Conservation (phyloP, 2,113 vertebrate species). For the Emydura subglobosa region DNA sequence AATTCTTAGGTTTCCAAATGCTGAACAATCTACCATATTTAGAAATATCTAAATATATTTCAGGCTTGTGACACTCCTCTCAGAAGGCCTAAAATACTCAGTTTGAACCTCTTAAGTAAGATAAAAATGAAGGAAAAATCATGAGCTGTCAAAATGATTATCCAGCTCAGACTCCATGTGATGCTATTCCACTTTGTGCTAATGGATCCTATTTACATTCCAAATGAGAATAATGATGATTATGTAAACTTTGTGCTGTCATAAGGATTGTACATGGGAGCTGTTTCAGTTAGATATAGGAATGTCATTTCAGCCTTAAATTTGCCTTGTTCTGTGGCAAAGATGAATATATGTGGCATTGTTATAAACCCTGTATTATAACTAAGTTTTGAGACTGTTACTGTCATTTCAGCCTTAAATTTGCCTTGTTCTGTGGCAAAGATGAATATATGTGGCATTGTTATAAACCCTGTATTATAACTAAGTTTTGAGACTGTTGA, state of each 20-base stretch:
- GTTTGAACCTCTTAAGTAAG: slow-evolving; percentile 21
- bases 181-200: slow-evolving; percentile 34
- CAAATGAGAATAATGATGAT: slow-evolving; percentile 42
- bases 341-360: slow-evolving; percentile 1
- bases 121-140: slow-evolving; percentile 43
- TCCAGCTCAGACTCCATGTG: neutral
- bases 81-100: slow-evolving; percentile 38
- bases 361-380: slow-evolving; percentile 15
- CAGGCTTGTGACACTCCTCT: slow-evolving; percentile 33
- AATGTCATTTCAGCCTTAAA: neutral
- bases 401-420: slow-evolving; percentile 11
- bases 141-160: slow-evolving; percentile 43
- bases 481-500: slow-evolving; percentile 18
- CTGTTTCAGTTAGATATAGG: neutral
- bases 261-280: slow-evolving; percentile 30
- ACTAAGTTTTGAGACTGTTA: slow-evolving; percentile 13
- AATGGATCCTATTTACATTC: slow-evolving; percentile 66
- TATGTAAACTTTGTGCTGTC: slow-evolving; percentile 32
- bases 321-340: slow-evolving; percentile 23
- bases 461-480: slow-evolving; percentile 12
- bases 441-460: neutral
- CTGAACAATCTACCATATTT: neutral
- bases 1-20: slow-evolving; percentile 31
- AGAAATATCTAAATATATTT: neutral
- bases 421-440: slow-evolving; percentile 21